Base-by-base conservation (phyloP, 2,888 invertebrate genomes). In the Cheilosia variabilis region DNA sequence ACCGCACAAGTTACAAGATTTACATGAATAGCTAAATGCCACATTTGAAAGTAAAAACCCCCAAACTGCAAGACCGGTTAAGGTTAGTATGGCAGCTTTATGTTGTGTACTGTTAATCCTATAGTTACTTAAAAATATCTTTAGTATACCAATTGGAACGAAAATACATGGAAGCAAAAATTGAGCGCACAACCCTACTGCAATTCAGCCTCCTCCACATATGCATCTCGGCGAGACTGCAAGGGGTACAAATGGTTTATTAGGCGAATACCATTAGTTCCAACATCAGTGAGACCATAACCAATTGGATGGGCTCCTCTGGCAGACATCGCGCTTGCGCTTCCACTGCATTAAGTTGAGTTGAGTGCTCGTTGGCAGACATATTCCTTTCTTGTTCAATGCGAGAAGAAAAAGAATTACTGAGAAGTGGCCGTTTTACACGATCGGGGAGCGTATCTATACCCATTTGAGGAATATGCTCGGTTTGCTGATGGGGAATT, bases 11-110 rank as follows among this genome's bases (percentile, higher is more conserved):
- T 52, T 47, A 47, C 34, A 63, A 19, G 34, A 72, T 52, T 52
- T 77, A 60, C 80, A 69, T 72, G 72, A 71, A 71, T 34, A 69
- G 52, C 62, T 78, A 87, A 87, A 87, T 87, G 81, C 87, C 87
- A 83, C 84, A 81, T 87, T 87, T 87, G 87, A 87, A 87, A 87
- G 87, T 87, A 87, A 87, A 87, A 87, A 87, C 58, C 57, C 73
- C 58, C 27, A 19, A 34, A 60, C 72, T 71, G 43, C 43, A 50
- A 47, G 76, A 71, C 82, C 77, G 86, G 86, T 82, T 87, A 79
- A 81, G 78, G 87, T 87, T 82, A 79, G 86, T 41, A 22, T 22
- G 80, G 52, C 50, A 81, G 55, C 66, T 72, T 68, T 53, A 43
- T 58, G 43, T 45, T 52, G 55, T 82, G 34, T 41, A 57, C 43